phyloP scores from a whole-genome alignment of 2,113 vertebrate species.

The Crotophaga sulcirostris region DNA sequence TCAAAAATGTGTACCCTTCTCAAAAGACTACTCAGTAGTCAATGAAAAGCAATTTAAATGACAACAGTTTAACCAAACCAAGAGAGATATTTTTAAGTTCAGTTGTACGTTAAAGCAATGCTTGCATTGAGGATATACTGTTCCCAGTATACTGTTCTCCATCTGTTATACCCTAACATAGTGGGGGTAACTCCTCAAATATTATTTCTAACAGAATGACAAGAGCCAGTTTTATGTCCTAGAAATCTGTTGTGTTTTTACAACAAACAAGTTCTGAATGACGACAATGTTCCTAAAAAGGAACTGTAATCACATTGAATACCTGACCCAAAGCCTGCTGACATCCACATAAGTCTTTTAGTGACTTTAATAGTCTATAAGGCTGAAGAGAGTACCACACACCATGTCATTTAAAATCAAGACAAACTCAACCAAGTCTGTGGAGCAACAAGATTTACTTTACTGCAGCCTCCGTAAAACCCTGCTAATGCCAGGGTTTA shows the following conservation, averaged over 20 bases:
- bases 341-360: neutral
- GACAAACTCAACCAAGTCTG: neutral
- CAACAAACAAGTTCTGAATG: neutral
- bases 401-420: neutral
- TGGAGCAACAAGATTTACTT: neutral
- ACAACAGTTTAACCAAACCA: neutral
- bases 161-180: neutral
- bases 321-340: neutral
- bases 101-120: rapidly evolving
- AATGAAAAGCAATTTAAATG: neutral
- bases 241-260: neutral
- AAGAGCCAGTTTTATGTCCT: rapidly evolving
- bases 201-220: neutral
- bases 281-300: neutral
- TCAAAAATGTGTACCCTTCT: neutral
- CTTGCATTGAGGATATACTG: neutral
- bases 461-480: neutral
- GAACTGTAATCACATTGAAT: neutral
- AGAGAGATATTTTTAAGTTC: neutral
- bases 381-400: neutral
- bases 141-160: neutral
- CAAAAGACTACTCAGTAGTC: neutral
- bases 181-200: neutral
- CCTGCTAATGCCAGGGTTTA: neutral
- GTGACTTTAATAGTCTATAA: neutral